phyloP scores from a whole-genome alignment of 1,140 invertebrate species.

The Trinorchestia longiramus region DNA sequence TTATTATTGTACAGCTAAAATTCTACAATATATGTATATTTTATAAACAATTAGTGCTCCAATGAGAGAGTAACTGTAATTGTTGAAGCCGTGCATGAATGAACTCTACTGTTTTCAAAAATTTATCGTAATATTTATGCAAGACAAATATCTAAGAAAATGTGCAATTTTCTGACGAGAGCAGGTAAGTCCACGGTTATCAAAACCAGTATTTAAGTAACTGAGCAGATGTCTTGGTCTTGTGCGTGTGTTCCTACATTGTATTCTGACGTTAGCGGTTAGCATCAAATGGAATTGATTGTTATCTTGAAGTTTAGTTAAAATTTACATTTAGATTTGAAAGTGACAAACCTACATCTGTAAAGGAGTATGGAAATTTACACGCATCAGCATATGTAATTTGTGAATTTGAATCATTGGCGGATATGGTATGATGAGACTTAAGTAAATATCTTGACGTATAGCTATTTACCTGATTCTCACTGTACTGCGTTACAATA shows the following conservation, averaged over 20 bases:
- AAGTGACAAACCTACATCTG: neutral
- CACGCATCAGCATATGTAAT: neutral
- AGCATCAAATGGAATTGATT: neutral
- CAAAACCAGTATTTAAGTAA: neutral
- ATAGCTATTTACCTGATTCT: too few species aligned
- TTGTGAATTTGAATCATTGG: neutral
- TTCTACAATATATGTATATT: neutral
- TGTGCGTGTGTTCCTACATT: too few species aligned
- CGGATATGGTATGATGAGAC: too few species aligned
- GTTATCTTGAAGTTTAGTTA: neutral
- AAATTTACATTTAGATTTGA: neutral
- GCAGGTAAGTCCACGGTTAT: neutral
- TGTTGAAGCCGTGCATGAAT: neutral
- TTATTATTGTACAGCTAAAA: neutral
- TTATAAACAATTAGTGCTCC: too few species aligned
- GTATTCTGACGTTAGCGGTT: too few species aligned
- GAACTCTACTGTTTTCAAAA: neutral
- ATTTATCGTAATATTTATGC: neutral
- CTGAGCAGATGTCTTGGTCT: neutral
- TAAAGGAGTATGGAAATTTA: neutral
- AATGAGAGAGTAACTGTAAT: neutral
- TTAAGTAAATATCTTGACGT: too few species aligned
- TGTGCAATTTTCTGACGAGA: neutral
- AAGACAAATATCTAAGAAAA: neutral
- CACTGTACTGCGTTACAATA: too few species aligned